Evolutionary conservation across 2,797 vertebrate genomes (phyloP), one percentile per base, ranked within the genome.

Genomic region (Sternarchorhynchus goeldii): DNA sequence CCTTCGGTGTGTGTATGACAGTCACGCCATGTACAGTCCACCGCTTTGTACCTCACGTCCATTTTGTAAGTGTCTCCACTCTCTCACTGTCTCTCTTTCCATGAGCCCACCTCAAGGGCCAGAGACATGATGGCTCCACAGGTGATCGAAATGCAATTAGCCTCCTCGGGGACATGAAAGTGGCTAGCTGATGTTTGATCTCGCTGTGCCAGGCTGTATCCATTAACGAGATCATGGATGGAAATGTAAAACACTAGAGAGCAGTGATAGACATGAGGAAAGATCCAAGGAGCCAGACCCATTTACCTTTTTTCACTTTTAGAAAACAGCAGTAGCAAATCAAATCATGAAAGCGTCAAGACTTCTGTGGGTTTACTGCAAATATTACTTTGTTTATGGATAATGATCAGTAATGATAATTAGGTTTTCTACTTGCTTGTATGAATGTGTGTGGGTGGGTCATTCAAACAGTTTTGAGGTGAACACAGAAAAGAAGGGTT

Each of bases 121-220:
- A 67, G 60, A 75, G 65, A 81, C 78, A 87, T 88, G 85, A 83
- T 83, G 67, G 76, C 60, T 77, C 67, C 45, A 25, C 65, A 59
- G 67, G 64, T 71, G 82, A 85, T 75, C 14, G 18, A 85, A 88
- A 87, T 88, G 79, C 81, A 84, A 88, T 87, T 81, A 87, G 79
- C 67, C 58, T 77, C 71, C 36, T 31, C 77, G 79, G 80, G 84
- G 84, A 88, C 82, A 83, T 81, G 73, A 86, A 87, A 79, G 79
- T 68, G 76, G 67, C 74, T 59, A 39, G 82, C 80, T 80, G 78
- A 78, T 85, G 29, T 79, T 84, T 84, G 34, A 81, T 79, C 75
- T 75, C 16, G 10, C 16, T 20, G 29, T 69, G 58, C 77, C 72
- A 41, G 25, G 4, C 63, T 63, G 16, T 20, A 58, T 77, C 50